phyloP scores from a whole-genome alignment of 2,888 invertebrate genomes.

The Actias luna region DNA sequence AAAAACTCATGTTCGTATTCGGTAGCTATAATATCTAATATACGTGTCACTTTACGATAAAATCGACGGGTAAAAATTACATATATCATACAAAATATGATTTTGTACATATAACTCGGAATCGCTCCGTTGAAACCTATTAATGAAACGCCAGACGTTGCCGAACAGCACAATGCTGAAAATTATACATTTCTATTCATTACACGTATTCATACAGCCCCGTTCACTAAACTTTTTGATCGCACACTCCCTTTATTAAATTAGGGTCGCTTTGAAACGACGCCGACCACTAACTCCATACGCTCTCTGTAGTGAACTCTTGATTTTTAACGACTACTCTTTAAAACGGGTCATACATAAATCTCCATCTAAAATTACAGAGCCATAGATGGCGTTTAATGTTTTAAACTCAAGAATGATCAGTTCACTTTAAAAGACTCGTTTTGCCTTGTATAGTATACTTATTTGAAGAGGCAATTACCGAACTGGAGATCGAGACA shows the following conservation, averaged over 20 bases:
- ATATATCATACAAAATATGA: too few species aligned
- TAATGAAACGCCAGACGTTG: not conserved
- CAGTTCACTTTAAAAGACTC: too few species aligned
- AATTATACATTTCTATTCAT: slow-evolving; percentile 11
- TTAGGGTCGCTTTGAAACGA: slow-evolving; percentile 3
- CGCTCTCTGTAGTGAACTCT: not conserved
- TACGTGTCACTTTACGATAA: too few species aligned
- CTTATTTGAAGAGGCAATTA: too few species aligned
- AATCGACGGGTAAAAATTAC: too few species aligned
- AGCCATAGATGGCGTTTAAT: too few species aligned
- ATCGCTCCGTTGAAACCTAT: not conserved
- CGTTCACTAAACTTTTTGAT: slow-evolving; percentile 6
- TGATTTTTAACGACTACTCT: slow-evolving; percentile 6
- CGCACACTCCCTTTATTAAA: slow-evolving; percentile 5
- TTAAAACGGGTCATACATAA: not conserved
- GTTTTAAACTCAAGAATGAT: too few species aligned
- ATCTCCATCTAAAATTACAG: too few species aligned
- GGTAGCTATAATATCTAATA: too few species aligned
- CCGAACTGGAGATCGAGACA: too few species aligned
- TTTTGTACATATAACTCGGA: not conserved
- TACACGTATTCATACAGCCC: slow-evolving; percentile 8
- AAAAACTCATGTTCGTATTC: too few species aligned
- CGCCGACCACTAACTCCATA: not conserved
- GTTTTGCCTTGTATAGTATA: too few species aligned
- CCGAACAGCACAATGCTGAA: not conserved